Evolutionary conservation across 2,113 vertebrate species (phyloP).

Genomic region (Burhinus bistriatus): DNA sequence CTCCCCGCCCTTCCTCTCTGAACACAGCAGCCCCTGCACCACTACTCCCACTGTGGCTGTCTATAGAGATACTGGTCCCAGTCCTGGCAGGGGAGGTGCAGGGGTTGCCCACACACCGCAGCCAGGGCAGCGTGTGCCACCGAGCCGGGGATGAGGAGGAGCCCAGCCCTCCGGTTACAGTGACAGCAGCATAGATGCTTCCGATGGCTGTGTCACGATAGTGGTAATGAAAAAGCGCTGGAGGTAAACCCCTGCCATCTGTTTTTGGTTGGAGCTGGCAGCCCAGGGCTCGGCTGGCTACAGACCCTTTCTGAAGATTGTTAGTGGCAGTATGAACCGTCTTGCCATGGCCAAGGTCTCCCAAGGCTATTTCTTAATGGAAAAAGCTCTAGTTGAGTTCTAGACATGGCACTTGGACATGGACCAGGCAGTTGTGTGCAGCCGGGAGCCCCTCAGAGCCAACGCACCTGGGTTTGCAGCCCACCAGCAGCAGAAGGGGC

Average conservation of each 20-base stretch:
- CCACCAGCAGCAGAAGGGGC: not conserved
- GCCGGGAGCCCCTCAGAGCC: fast-evolving
- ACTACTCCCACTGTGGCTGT: not conserved
- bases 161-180: not conserved
- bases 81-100: not conserved
- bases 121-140: fast-evolving
- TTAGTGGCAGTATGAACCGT: not conserved
- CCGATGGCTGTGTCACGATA: not conserved
- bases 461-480: fast-evolving
- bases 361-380: constrained; percentile 34
- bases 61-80: not conserved
- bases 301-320: constrained; percentile 21
- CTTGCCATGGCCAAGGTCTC: constrained; percentile 6
- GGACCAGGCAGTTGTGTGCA: fast-evolving
- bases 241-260: constrained; percentile 61
- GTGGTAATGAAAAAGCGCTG: not conserved
- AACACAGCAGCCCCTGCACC: not conserved
- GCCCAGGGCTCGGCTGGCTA: constrained; percentile 2
- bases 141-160: fast-evolving
- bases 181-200: not conserved
- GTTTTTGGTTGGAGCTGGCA: constrained; percentile 58
- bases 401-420: not conserved
- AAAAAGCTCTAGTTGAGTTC: constrained; percentile 43
- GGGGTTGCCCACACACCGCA: not conserved
- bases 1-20: not conserved